Evolutionary conservation across 2,888 invertebrate genomes (phyloP), one percentile per base, ranked within the genome.

Genomic region (Hemithea aestivaria): DNA sequence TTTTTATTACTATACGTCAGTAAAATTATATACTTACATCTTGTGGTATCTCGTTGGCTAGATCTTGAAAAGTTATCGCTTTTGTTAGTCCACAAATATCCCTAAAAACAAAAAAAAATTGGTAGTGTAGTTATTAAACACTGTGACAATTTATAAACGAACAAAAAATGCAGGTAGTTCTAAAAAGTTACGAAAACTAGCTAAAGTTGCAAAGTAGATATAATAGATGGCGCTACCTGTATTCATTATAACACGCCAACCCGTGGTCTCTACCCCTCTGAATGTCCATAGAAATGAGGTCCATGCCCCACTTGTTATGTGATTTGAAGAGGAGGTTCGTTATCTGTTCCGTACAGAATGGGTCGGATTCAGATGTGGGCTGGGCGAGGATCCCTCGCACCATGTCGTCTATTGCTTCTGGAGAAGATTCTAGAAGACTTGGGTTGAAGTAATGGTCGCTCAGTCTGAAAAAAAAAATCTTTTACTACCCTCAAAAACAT

Each of bases 81-180:
- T 89, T 90, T 2, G 82, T 84, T 9, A 95, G 67, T 3, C 94
- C 94, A 62, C 95, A 95, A 56, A 92, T 90, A 53, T 92, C 91
- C 55, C 98, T 90, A 78, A 89, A 92, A 66, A 26, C 2, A 25
- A 28, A 2, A 11, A 10, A 6, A 23, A 16, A 25, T 25, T 4
- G 16, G 16, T 16, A 16, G 2, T 4, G 3, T 16, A 5, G 16
- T 5, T 16, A 16, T 16, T 16, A n/a, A n/a, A n/a, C n/a, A n/a
- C n/a, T n/a, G n/a, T n/a, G n/a, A n/a, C n/a, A n/a, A n/a, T n/a
- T n/a, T n/a, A n/a, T n/a, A n/a, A n/a, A n/a, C n/a, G n/a, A n/a
- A n/a, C n/a, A n/a, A n/a, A n/a, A n/a, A n/a, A n/a, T n/a, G n/a
- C n/a, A n/a, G n/a, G n/a, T n/a, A n/a, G n/a, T n/a, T n/a, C n/a